Evolutionary conservation across 2,797 vertebrate species (phyloP).

Genomic region (Anabas testudineus): DNA sequence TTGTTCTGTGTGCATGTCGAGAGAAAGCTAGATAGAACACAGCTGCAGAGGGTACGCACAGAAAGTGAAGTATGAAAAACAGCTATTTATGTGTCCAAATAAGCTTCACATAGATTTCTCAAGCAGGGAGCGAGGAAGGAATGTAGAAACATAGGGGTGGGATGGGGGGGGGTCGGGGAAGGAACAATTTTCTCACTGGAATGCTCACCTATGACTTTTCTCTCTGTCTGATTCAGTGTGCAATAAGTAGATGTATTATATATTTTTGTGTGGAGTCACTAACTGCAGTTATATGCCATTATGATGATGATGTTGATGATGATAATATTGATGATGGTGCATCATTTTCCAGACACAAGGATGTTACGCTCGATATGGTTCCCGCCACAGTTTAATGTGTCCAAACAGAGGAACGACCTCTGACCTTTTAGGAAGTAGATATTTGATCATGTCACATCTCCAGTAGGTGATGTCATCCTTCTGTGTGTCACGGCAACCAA

Average conservation of each 20-base stretch:
- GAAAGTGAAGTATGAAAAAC: conserved; percentile 38
- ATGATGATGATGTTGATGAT: conserved; percentile 50
- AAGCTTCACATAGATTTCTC: conserved; percentile 80
- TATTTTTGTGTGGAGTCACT: conserved; percentile 84
- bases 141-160: conserved; percentile 16
- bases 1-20: conserved; percentile 32
- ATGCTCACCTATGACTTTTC: conserved; percentile 90
- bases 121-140: conserved; percentile 79
- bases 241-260: conserved; percentile 94
- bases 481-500: conserved; percentile 66
- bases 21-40: conserved; percentile 49
- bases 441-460: conserved; percentile 56
- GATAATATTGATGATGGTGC: conserved; percentile 56
- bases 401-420: conserved; percentile 49
- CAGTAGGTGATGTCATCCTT: conserved; percentile 73
- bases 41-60: conserved; percentile 55
- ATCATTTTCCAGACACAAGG: conserved; percentile 67
- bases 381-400: conserved; percentile 54
- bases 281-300: conserved; percentile 78
- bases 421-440: conserved; percentile 59
- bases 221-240: conserved; percentile 89
- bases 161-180: neutral
- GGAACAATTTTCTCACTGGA: conserved; percentile 81
- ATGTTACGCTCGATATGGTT: conserved; percentile 51
- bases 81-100: conserved; percentile 78